phyloP scores from a whole-genome alignment of 2,113 vertebrate species.

The Rhea pennata region DNA sequence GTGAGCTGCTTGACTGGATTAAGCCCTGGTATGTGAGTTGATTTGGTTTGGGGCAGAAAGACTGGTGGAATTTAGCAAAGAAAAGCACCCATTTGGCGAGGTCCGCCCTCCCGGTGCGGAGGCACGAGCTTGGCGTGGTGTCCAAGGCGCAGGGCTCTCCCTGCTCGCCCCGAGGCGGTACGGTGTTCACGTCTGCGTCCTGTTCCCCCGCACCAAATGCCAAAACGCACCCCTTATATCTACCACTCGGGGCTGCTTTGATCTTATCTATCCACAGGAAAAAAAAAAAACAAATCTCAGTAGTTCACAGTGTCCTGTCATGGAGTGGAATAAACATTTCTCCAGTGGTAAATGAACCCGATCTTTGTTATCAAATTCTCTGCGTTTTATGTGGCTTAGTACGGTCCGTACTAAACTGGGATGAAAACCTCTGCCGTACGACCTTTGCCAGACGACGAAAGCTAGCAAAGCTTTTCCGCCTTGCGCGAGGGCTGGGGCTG shows the following conservation, averaged over 20 bases:
- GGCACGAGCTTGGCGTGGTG: neutral
- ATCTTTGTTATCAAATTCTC: neutral
- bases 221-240: neutral
- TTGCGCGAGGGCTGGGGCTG: neutral
- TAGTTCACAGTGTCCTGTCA: neutral
- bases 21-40: neutral
- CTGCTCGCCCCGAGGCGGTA: neutral
- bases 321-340: neutral
- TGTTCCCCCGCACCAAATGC: no score
- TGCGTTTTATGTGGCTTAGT: neutral
- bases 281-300: neutral
- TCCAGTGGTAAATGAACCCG: neutral
- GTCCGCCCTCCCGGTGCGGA: neutral
- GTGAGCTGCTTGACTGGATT: constrained; percentile 2
- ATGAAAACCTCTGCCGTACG: neutral
- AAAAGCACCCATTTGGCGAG: neutral
- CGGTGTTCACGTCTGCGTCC: neutral
- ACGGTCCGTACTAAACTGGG: neutral
- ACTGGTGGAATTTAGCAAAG: neutral
- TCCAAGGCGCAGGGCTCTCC: neutral
- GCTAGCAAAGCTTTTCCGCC: neutral
- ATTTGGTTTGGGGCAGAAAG: neutral
- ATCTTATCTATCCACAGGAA: neutral
- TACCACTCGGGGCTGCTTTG: no score
- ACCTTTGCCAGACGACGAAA: neutral